phyloP scores from a whole-genome alignment of 2,888 invertebrate species.

The Therioaphis trifolii region DNA sequence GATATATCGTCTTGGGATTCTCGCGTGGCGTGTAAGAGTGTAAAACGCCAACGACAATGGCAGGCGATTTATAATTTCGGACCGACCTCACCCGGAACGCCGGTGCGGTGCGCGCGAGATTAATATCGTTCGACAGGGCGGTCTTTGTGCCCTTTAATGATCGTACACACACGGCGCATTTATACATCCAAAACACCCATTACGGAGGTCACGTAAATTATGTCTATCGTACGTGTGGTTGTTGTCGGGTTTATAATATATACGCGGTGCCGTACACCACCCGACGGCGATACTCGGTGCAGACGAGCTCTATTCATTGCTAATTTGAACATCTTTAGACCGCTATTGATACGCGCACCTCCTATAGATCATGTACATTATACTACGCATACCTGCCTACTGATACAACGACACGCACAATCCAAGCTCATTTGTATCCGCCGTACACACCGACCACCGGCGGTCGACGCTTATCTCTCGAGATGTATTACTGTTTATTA shows the following conservation, averaged over 20 bases:
- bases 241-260: neutral
- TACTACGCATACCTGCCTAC: neutral
- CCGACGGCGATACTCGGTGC: no score
- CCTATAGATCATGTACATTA: neutral
- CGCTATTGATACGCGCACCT: constrained; percentile 41
- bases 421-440: constrained; percentile 51
- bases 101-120: constrained; percentile 33
- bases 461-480: neutral
- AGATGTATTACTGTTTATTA: neutral
- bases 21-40: neutral
- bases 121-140: constrained; percentile 61
- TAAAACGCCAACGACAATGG: constrained; percentile 54
- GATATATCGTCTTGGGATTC: neutral
- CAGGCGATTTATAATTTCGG: constrained; percentile 59
- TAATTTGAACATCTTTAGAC: constrained; percentile 61
- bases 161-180: constrained; percentile 8
- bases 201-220: constrained; percentile 46
- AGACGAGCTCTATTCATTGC: constrained; percentile 58
- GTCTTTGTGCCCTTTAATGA: constrained; percentile 61
- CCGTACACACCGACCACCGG: constrained; percentile 2
- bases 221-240: neutral
- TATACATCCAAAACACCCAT: constrained; percentile 49
- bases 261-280: neutral
- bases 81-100: constrained; percentile 35
- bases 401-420: constrained; percentile 15